Evolutionary conservation across 1,140 invertebrate species (phyloP).

Genomic region (Choristoneura fumiferana): DNA sequence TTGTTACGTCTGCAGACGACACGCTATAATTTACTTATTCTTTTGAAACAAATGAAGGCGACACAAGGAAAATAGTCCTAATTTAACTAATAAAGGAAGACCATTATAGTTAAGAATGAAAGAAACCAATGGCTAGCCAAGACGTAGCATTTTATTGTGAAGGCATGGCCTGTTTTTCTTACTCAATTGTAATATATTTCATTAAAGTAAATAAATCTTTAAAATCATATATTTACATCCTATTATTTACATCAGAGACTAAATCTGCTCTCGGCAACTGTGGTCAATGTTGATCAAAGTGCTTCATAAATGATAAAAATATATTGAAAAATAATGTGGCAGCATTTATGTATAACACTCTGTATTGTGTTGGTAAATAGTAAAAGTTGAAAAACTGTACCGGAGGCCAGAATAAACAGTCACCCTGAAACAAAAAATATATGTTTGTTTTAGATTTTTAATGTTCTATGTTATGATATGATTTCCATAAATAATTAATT

Average conservation of each 20-base stretch:
- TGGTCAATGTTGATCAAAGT: slow-evolving; percentile 73
- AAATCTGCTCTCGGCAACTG: neutral
- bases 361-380: slow-evolving; percentile 85
- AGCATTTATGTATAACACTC: slow-evolving; percentile 89
- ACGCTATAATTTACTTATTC: too few relatives aligned
- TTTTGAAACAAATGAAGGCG: too few relatives aligned
- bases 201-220: too few relatives aligned
- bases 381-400: slow-evolving; percentile 90
- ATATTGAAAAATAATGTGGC: slow-evolving; percentile 89
- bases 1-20: too few relatives aligned
- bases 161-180: neutral
- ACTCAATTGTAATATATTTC: neutral
- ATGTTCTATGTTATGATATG: neutral
- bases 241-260: slow-evolving; percentile 15
- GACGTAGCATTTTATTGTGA: neutral
- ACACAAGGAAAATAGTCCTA: too few relatives aligned
- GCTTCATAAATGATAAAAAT: slow-evolving; percentile 89
- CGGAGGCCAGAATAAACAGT: slow-evolving; percentile 91
- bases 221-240: slow-evolving; percentile 6
- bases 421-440: slow-evolving; percentile 78
- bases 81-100: too few relatives aligned
- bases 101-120: too few relatives aligned
- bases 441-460: neutral
- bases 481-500: too few relatives aligned
- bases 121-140: too few relatives aligned